Evolutionary conservation across 1,140 invertebrate genomes (phyloP).

Genomic region (Procambarus clarkii): DNA sequence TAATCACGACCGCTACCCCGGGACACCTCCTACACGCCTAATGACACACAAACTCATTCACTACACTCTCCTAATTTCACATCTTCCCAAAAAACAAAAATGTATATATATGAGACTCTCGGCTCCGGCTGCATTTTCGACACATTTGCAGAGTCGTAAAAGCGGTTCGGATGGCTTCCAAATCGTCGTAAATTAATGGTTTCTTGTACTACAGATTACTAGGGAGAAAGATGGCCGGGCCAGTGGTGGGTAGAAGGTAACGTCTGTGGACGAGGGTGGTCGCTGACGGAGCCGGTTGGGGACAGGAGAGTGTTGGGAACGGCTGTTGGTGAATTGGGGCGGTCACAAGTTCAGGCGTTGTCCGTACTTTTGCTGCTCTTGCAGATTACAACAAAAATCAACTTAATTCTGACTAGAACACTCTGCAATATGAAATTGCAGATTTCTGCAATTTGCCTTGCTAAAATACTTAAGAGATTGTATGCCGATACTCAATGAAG

Average conservation of each 20-base stretch:
- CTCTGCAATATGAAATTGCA: too few relatives aligned
- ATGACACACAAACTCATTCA: slow-evolving; percentile 22
- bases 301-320: background rate
- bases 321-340: too few relatives aligned
- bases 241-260: background rate
- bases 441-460: too few relatives aligned
- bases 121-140: slow-evolving; percentile 19
- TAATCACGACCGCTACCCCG: background rate
- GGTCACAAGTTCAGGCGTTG: too few relatives aligned
- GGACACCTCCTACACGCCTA: background rate
- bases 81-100: background rate
- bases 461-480: too few relatives aligned
- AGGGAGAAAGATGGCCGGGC: slow-evolving; percentile 8
- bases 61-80: background rate
- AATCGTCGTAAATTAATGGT: slow-evolving; percentile 34
- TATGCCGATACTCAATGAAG: too few relatives aligned
- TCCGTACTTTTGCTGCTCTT: too few relatives aligned
- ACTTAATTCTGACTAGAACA: too few relatives aligned
- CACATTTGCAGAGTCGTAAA: slow-evolving; percentile 22
- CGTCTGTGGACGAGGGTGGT: background rate
- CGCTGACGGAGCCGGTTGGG: too few relatives aligned
- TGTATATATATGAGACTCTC: background rate
- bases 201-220: slow-evolving; percentile 24
- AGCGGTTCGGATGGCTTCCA: background rate
- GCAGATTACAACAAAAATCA: too few relatives aligned